Evolutionary conservation across 2,113 vertebrate genomes (phyloP).

Genomic region (Pristiophorus japonicus): DNA sequence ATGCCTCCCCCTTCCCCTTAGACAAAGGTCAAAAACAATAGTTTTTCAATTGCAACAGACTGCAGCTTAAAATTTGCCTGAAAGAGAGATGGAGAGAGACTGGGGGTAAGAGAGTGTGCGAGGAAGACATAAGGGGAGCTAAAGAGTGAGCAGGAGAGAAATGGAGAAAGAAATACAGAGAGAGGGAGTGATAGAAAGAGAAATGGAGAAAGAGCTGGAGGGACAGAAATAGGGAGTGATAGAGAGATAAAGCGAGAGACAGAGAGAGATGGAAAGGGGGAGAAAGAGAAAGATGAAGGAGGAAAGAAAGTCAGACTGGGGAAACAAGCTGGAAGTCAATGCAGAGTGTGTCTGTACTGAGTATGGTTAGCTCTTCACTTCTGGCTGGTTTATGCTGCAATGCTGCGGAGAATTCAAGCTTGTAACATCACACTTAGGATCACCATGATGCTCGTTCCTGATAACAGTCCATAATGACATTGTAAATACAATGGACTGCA

Average conservation of each 20-base stretch:
- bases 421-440: background rate
- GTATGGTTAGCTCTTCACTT: background rate
- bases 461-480: background rate
- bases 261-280: background rate
- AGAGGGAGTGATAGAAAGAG: background rate
- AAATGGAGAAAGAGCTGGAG: background rate
- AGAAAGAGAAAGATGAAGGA: background rate
- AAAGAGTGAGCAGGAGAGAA: too few relatives aligned
- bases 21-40: background rate
- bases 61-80: background rate
- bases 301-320: background rate
- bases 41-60: background rate
- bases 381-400: background rate
- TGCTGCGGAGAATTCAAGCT: background rate
- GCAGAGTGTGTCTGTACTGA: background rate
- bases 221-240: background rate
- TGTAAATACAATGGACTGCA: background rate
- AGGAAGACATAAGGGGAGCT: background rate
- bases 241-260: background rate
- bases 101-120: too few relatives aligned
- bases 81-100: background rate
- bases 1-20: background rate
- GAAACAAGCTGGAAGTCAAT: background rate
- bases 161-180: background rate
- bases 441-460: background rate